These are phyloP conservation scores for Drosophila equinoxialis DNA, from an alignment of 1,140 invertebrate genomes.

Conservation along the genomic window DNA sequence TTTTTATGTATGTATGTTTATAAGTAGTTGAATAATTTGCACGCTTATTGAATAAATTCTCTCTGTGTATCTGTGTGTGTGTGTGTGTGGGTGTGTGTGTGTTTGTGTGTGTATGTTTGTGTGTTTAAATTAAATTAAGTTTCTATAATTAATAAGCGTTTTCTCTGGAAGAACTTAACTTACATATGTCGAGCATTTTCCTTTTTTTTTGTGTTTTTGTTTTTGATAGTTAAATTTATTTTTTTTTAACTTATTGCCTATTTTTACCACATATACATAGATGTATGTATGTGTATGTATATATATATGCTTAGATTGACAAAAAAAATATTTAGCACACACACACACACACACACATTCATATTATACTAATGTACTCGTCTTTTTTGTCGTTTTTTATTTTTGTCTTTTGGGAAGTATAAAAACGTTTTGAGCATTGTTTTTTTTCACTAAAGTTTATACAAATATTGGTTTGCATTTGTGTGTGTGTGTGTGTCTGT, in stretches of 20 bases:
- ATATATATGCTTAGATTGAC: neutral
- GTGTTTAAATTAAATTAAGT: constrained; percentile 2
- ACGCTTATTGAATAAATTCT: neutral
- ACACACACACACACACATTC: constrained; percentile 12
- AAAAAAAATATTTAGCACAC: constrained; percentile 24
- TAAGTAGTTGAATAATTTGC: constrained; percentile 9
- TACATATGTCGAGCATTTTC: constrained; percentile 54
- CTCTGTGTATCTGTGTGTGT: constrained; percentile 20
- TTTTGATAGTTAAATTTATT: constrained; percentile 45
- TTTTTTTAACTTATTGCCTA: constrained; percentile 37
- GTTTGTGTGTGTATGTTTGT: constrained; percentile 8
- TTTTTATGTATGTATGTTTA: neutral
- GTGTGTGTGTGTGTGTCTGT: constrained; percentile 5
- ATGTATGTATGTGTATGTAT: neutral
- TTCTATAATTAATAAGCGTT: constrained; percentile 77
- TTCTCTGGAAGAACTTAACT: constrained; percentile 78
- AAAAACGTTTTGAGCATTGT: constrained; percentile 65
- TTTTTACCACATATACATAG: neutral
- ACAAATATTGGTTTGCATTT: neutral
- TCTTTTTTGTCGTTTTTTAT: neutral
- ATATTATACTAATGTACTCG: neutral
- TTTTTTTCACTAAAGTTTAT: neutral
- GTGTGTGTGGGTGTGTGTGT: constrained; percentile 4
- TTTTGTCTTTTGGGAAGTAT: constrained; percentile 68
- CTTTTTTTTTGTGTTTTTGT: neutral